phyloP scores from a whole-genome alignment of 1,140 invertebrate species.

The Rhynchophorus ferrugineus region DNA sequence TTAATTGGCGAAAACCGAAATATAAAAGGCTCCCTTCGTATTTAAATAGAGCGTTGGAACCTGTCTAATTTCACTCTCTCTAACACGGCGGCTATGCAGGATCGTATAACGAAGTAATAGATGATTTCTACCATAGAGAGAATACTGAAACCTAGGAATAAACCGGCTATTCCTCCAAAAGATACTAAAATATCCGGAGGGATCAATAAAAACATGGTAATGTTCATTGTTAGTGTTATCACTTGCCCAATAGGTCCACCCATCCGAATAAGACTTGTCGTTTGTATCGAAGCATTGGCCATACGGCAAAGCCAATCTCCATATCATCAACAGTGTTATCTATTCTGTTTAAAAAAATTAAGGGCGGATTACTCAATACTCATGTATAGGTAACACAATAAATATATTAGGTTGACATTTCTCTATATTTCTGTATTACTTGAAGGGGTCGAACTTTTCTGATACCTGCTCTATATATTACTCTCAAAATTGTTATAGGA shows the following conservation, averaged over 20 bases:
- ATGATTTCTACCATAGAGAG: constrained; percentile 63
- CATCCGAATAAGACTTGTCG: constrained; percentile 69
- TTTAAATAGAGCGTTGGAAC: no score
- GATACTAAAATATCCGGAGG: constrained; percentile 56
- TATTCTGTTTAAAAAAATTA: background rate
- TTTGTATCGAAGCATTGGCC: constrained; percentile 67
- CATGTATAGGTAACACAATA: no score
- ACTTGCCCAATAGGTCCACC: constrained; percentile 60
- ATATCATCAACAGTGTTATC: constrained; percentile 25
- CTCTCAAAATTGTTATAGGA: no score
- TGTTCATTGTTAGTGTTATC: background rate
- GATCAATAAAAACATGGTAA: constrained; percentile 6
- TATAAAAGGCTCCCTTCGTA: no score
- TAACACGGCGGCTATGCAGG: constrained; percentile 53
- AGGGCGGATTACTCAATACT: no score
- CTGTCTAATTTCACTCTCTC: constrained; percentile 30
- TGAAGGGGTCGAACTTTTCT: background rate
- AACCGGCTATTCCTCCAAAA: constrained; percentile 65
- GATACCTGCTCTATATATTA: no score
- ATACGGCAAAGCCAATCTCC: constrained; percentile 55
- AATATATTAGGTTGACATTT: no score
- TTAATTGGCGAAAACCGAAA: no score
- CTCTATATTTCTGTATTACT: background rate
- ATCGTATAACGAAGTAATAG: constrained; percentile 63
- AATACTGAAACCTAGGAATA: constrained; percentile 67